These are phyloP conservation scores for Lepeophtheirus nordmannii DNA, from an alignment of 2,888 invertebrate genomes.

Conservation along the genomic window DNA sequence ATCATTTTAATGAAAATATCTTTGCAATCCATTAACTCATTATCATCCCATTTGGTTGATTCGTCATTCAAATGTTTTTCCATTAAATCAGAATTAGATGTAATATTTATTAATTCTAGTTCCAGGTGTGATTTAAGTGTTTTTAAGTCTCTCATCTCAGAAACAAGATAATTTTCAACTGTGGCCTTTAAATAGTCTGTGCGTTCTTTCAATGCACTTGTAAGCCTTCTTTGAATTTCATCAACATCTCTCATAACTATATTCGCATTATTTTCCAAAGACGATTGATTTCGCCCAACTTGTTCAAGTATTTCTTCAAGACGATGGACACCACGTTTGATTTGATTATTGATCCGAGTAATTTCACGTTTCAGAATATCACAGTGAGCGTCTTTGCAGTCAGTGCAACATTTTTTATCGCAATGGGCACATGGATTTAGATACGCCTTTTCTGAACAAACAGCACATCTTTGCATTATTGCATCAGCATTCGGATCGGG, in stretches of 20 bases:
- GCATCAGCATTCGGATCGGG: slow-evolving; percentile 81
- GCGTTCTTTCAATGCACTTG: slow-evolving; percentile 75
- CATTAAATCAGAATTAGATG: slow-evolving; percentile 87
- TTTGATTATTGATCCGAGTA: slow-evolving; percentile 67
- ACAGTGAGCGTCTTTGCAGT: slow-evolving; percentile 85
- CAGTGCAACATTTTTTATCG: slow-evolving; percentile 88
- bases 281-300: slow-evolving; percentile 77
- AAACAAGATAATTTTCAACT: slow-evolving; percentile 75
- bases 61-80: slow-evolving; percentile 47
- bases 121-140: slow-evolving; percentile 83
- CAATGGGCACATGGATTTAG: slow-evolving; percentile 82
- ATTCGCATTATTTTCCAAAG: slow-evolving; percentile 71
- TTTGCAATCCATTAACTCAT: slow-evolving; percentile 82
- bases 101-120: slow-evolving; percentile 82
- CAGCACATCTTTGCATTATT: slow-evolving; percentile 80
- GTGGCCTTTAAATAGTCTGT: slow-evolving; percentile 55
- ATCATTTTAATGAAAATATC: slow-evolving; percentile 89
- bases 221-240: slow-evolving; percentile 56
- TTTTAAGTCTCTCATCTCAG: slow-evolving; percentile 67
- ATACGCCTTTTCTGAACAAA: slow-evolving; percentile 81
- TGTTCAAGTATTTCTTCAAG: slow-evolving; percentile 63
- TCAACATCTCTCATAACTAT: slow-evolving; percentile 85
- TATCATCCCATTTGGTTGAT: slow-evolving; percentile 70
- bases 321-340: slow-evolving; percentile 69
- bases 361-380: slow-evolving; percentile 86